Evolutionary conservation across 1,140 invertebrate species (phyloP), one percentile per base, ranked within the genome.

Genomic region (Leguminivora glycinivorella): DNA sequence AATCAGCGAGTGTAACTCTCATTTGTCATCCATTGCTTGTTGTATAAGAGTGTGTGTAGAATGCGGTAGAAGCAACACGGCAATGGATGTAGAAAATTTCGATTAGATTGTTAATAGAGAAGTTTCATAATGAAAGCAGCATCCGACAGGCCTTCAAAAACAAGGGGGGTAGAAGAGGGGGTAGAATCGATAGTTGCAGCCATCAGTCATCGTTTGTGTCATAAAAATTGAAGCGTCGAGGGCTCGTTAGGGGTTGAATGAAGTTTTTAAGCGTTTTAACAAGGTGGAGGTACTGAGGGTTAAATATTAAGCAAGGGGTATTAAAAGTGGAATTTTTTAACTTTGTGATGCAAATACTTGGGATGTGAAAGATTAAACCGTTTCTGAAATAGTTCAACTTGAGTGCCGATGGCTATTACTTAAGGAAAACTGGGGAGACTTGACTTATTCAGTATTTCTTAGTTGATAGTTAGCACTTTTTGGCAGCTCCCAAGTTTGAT

Each of bases 161-260:
- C 14, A 9, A 52, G 14, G 19, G 47, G 7, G 17, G n/a, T 22
- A 9, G 17, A 5, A 19, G 17, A 17, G 17, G 47, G 19, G 7
- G 47, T 52, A 22, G 47, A 52, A 52, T 52, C 47, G 47, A 52
- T 52, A 52, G 47, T 52, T 52, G 47, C 47, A 52, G 3, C 47
- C 47, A 52, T 52, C 47, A 52, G 17, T 52, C 47, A 52, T 52
- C 47, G 47, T 52, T 52, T 52, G 47, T 52, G 47, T 52, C 47
- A 52, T 52, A 52, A 52, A 52, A 52, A 52, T 52, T 52, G 19
- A 52, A 52, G 47, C 19, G 19, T 52, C 19, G 47, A 52, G 40
- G n/a, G 47, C n/a, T 52, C 19, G 47, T 52, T 52, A 22, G 47
- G 47, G 40, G 40, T 17, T 43, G 47, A 9, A 6, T 52, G 47